A percentile compares a stretch with the other conserved stretches of the same genome.
Conservation (phyloP, 2,888 invertebrate species). For the Osmoderma eremita region DNA sequence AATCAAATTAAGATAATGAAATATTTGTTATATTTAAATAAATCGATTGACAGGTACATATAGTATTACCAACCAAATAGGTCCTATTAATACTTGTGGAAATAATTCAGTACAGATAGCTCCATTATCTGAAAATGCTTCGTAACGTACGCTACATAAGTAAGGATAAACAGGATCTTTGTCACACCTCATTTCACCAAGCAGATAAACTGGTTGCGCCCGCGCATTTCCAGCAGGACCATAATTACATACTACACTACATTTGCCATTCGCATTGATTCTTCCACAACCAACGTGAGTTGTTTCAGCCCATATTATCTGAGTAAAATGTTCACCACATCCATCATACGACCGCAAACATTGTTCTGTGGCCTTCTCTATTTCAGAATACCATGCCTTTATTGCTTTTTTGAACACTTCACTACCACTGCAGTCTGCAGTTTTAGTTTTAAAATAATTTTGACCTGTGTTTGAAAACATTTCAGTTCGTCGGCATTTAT, state of each 20-base stretch:
- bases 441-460: constrained; percentile 4
- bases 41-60: no score
- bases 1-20: no score
- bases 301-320: constrained; percentile 37
- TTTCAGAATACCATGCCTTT: constrained; percentile 31
- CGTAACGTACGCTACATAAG: neutral
- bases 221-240: constrained; percentile 35
- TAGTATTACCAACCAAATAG: no score
- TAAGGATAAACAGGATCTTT: neutral
- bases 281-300: constrained; percentile 36
- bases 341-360: neutral
- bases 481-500: constrained; percentile 32
- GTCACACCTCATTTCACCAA: neutral
- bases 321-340: constrained; percentile 7
- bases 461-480: constrained; percentile 14
- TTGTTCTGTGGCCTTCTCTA: neutral
- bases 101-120: no score
- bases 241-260: constrained; percentile 38
- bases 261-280: neutral
- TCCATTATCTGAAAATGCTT: no score
- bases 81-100: no score
- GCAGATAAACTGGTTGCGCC: constrained; percentile 6
- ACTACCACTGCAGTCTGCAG: neutral
- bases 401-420: neutral
- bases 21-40: no score